Base-by-base conservation (phyloP, 2,888 invertebrate genomes). In the Tupiocoris notatus region DNA sequence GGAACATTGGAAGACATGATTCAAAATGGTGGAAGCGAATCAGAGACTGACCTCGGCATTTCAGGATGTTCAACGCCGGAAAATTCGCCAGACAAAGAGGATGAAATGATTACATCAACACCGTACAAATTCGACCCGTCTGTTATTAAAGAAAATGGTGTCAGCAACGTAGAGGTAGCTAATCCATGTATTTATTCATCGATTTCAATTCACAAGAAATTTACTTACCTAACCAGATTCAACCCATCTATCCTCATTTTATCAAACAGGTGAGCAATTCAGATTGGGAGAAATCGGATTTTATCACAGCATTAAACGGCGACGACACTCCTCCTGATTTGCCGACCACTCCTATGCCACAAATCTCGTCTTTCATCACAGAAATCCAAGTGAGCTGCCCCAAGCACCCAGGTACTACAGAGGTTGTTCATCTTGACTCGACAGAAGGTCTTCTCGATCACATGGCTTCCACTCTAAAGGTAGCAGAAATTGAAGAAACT, bases 1-100 rank as follows among this genome's bases (percentile, higher is more conserved):
- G 92, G 91, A 1, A 91, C 89, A 79, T 85, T 92, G 79, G 91
- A 92, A 83, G 91, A 92, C 81, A 91, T 90, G n/a, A 76, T 82
- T 23, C 79, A 81, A 22, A 79, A 78, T 59, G 73, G 73, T 9
- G 80, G 79, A 22, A 78, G 79, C 25, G 80, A 80, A 65, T 79
- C 79, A 2, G 80, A 80, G 24, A 77, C 77, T 61, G 80, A 80
- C 71, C 71, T 78, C 20, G 79, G 78, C 25, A 78, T 78, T 2
- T 80, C 80, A 63, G 80, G 80, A 1, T 78, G 79, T 57, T 80
- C 80, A 54, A 79, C 79, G 7, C 80, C 80, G 9, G 80, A 80
- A 73, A 77, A 78, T 17, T 73, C 73, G 20, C 80, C 80, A 9
- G 80, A 80, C 70, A 77, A 78, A 21, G 64, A 68, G 20, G 75